Evolutionary conservation across 2,888 invertebrate species (phyloP).

Genomic region (Pocota personata): DNA sequence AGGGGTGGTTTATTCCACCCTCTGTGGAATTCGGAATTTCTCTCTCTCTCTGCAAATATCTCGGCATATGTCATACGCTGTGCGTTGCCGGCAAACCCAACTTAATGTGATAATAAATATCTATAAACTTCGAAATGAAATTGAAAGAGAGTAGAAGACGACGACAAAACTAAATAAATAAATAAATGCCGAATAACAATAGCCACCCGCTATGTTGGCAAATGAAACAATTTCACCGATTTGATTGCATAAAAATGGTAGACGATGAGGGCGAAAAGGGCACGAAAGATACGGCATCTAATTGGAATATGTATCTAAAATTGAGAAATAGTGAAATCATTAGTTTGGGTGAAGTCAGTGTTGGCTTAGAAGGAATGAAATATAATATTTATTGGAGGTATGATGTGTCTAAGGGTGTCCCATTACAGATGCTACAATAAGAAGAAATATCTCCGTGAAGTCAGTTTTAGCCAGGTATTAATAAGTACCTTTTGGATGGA

Average conservation of each 20-base stretch:
- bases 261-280: not conserved
- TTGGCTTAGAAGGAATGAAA: not conserved
- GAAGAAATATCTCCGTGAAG: too few relatives aligned
- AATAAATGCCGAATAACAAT: slow-evolving; percentile 61
- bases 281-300: slow-evolving; percentile 5
- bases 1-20: slow-evolving; percentile 28
- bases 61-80: slow-evolving; percentile 75
- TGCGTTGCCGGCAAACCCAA: slow-evolving; percentile 49
- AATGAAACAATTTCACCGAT: slow-evolving; percentile 64
- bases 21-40: slow-evolving; percentile 4
- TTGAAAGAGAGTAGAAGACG: slow-evolving; percentile 34
- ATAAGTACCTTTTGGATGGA: too few relatives aligned
- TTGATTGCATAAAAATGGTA: slow-evolving; percentile 53
- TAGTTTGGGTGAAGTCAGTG: not conserved
- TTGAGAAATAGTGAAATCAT: not conserved
- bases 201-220: slow-evolving; percentile 63
- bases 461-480: too few relatives aligned
- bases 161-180: slow-evolving; percentile 49
- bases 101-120: slow-evolving; percentile 75
- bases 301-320: slow-evolving; percentile 9
- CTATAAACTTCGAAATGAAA: slow-evolving; percentile 66
- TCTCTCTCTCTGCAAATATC: slow-evolving; percentile 41
- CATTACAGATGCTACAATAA: too few relatives aligned
- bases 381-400: too few relatives aligned
- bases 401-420: too few relatives aligned